Percentiles rank a stretch among this genome's conserved stretches.
These are phyloP conservation scores for Cantharis nigra DNA, from an alignment of 2,888 invertebrate genomes.

Conservation along the genomic window DNA sequence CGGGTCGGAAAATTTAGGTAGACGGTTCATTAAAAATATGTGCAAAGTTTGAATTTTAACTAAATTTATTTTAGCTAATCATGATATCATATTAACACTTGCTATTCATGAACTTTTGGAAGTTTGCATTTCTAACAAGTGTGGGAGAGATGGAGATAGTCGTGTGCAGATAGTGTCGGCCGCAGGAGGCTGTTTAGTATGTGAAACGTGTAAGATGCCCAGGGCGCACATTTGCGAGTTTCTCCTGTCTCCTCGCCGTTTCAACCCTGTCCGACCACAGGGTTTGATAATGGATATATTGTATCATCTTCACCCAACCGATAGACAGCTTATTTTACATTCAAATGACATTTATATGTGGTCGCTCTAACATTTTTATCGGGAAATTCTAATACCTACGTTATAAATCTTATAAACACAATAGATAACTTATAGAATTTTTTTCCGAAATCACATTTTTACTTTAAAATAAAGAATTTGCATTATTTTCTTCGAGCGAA, in stretches of 20 bases:
- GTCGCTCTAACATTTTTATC: constrained; percentile 6
- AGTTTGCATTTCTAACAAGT: constrained; percentile 20
- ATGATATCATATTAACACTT: constrained; percentile 23
- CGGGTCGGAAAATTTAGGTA: neutral
- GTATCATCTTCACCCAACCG: constrained; percentile 50
- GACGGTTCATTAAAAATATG: neutral
- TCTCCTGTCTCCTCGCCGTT: constrained; percentile 31
- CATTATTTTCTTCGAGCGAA: neutral
- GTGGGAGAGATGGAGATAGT: constrained; percentile 25
- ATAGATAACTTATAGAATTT: neutral
- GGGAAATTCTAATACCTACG: neutral
- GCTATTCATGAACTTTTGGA: constrained; percentile 27
- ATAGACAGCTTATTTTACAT: constrained; percentile 44
- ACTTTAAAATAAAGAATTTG: neutral
- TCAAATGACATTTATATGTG: constrained; percentile 31
- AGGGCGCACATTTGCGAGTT: constrained; percentile 50
- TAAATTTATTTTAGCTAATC: constrained; percentile 5
- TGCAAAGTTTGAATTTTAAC: neutral
- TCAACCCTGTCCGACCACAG: constrained; percentile 37
- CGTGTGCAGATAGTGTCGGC: constrained; percentile 34
- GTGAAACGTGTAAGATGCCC: constrained; percentile 55
- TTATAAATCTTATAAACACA: neutral
- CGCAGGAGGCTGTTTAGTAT: constrained; percentile 53
- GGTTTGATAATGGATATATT: constrained; percentile 54
- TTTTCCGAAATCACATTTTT: neutral